Evolutionary conservation across 2,113 vertebrate genomes (phyloP), one percentile per base, ranked within the genome.

Genomic region (Tachuris rubrigastra): DNA sequence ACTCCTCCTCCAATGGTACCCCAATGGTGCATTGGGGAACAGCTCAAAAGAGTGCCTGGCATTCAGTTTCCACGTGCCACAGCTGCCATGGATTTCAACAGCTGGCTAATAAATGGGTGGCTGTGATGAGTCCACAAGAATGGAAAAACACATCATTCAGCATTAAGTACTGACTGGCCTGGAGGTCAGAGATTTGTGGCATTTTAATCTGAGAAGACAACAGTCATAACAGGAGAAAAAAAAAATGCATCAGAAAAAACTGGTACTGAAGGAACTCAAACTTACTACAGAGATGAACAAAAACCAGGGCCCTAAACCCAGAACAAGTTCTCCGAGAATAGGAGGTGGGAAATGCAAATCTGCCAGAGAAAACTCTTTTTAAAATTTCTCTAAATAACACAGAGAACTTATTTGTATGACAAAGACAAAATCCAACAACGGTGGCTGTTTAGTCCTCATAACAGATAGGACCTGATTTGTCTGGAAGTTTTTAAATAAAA

Each of bases 61-160:
- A 97, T 96, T 97, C 96, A 96, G 86, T 60, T 90, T 89, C 78
- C 87, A 84, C 50, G 77, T 13, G 28, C 95, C 67, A 95, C 98
- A 98, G 98, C 98, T 98, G 98, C 96, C 14, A 0, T 35, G 1
- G n/a, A 81, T 60, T 84, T 93, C 90, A 97, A 97, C 97, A 98
- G 97, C 97, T 98, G 98, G 94, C 92, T 98, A 85, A 96, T 98
- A 97, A 97, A 98, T 94, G 94, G 88, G 77, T 49, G 27, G 69
- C 96, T 97, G 85, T 95, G 93, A 95, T 63, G 33, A 91, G 41
- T 39, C 37, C 59, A 80, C 62, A 97, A 96, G 93, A 95, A 97
- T 55, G 74, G 68, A 89, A 94, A 97, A 97, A 93, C 33, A 96
- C 42, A 95, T 69, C 79, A 93, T 97, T 97, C 94, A 97, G 90